Conservation (phyloP, 2,797 vertebrate genomes). For the Sebastes reedi region DNA sequence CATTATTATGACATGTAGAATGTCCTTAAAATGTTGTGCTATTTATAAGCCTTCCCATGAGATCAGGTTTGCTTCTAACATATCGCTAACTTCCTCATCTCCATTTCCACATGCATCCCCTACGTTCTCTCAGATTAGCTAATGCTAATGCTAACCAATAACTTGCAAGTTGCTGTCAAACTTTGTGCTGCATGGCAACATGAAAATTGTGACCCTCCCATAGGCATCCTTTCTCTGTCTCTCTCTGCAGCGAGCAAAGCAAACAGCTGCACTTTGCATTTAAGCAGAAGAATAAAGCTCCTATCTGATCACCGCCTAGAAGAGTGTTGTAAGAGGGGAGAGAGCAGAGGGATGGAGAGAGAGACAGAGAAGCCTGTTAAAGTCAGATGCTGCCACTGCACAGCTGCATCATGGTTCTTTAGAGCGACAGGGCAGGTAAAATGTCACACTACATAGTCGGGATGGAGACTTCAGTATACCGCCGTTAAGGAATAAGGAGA, state of each 20-base stretch:
- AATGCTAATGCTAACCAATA: neutral
- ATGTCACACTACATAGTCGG: neutral
- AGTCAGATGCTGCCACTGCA: constrained; percentile 18
- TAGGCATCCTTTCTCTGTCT: neutral
- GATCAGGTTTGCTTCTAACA: no score
- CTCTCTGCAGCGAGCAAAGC: constrained; percentile 21
- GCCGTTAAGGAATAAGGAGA: neutral
- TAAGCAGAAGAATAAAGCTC: constrained; percentile 48
- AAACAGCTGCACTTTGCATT: constrained; percentile 50
- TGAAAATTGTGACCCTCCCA: neutral
- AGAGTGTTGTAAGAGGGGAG: constrained; percentile 3
- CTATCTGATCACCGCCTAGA: constrained; percentile 36
- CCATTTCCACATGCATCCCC: neutral
- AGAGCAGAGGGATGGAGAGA: constrained; percentile 3
- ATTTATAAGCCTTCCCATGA: no score
- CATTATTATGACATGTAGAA: no score
- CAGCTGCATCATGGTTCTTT: constrained; percentile 23
- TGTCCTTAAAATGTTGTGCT: no score
- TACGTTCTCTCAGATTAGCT: neutral
- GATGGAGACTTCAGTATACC: neutral
- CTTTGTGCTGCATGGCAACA: constrained; percentile 10
- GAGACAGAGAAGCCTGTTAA: constrained; percentile 35
- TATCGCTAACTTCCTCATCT: neutral
- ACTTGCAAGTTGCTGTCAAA: constrained; percentile 13
- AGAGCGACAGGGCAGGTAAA: constrained; percentile 11